These are phyloP conservation scores for Erethizon dorsatum DNA, from an alignment of 2,797 vertebrate genomes.

Conservation along the genomic window DNA sequence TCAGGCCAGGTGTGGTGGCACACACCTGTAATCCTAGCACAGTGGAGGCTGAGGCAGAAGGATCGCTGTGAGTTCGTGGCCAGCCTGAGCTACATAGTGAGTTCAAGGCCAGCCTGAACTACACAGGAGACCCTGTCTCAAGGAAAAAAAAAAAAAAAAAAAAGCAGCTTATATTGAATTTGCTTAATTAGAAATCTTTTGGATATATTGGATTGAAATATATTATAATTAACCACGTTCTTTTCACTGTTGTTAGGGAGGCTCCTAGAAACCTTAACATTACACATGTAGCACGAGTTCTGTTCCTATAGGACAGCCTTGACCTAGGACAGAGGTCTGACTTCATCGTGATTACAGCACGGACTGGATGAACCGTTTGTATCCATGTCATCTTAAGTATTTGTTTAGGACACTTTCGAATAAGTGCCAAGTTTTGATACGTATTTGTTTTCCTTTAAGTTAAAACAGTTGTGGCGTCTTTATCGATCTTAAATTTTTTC, in stretches of 20 bases:
- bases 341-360: not conserved
- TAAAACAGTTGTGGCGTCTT: not conserved
- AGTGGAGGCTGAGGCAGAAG: not conserved
- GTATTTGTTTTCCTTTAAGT: not conserved
- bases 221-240: not conserved
- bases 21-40: not conserved
- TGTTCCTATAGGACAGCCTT: not conserved
- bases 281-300: not conserved
- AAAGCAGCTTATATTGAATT: no score
- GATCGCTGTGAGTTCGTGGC: not conserved
- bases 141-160: no score
- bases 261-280: not conserved
- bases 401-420: not conserved
- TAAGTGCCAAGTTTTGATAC: no score
- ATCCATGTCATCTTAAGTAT: not conserved
- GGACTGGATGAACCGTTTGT: not conserved
- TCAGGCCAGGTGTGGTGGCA: not conserved
- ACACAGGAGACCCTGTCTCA: not conserved
- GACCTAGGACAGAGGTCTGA: not conserved
- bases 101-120: not conserved
- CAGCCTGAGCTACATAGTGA: no score
- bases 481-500: not conserved
- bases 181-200: slow-evolving; percentile 2
- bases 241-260: not conserved
- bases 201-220: not conserved